These are phyloP conservation scores for Albula goreensis DNA, from an alignment of 2,113 vertebrate genomes.

Conservation along the genomic window DNA sequence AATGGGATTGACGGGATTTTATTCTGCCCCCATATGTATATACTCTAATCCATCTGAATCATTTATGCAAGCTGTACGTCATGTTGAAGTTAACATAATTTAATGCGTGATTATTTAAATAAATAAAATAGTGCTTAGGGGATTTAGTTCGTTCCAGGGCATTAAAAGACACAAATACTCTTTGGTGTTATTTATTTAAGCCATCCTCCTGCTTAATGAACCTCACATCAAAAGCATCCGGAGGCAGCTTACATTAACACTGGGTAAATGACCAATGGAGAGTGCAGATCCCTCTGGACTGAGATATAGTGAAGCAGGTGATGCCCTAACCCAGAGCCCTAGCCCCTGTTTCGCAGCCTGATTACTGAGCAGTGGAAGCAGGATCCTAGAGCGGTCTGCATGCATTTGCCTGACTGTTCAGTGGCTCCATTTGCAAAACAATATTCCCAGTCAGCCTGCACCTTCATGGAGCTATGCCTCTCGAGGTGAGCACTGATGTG, in stretches of 20 bases:
- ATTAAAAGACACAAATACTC: slow-evolving; percentile 53
- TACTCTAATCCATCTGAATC: background rate
- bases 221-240: slow-evolving; percentile 58
- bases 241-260: slow-evolving; percentile 68
- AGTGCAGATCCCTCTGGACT: slow-evolving; percentile 57
- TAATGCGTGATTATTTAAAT: slow-evolving; percentile 20
- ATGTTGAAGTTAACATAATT: slow-evolving; percentile 28
- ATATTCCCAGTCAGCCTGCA: background rate
- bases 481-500: background rate
- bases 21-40: slow-evolving; percentile 9
- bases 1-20: background rate
- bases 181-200: slow-evolving; percentile 69
- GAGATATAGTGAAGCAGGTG: slow-evolving; percentile 63
- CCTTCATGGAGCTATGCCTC: background rate
- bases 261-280: slow-evolving; percentile 62
- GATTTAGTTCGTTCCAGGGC: slow-evolving; percentile 47
- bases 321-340: slow-evolving; percentile 53
- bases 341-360: slow-evolving; percentile 29
- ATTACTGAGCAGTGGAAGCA: background rate
- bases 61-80: background rate
- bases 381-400: background rate
- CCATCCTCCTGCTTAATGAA: slow-evolving; percentile 68
- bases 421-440: background rate
- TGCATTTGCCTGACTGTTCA: background rate
- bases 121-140: slow-evolving; percentile 45